phyloP scores from a whole-genome alignment of 2,888 invertebrate species.

The Nephrotoma flavescens region DNA sequence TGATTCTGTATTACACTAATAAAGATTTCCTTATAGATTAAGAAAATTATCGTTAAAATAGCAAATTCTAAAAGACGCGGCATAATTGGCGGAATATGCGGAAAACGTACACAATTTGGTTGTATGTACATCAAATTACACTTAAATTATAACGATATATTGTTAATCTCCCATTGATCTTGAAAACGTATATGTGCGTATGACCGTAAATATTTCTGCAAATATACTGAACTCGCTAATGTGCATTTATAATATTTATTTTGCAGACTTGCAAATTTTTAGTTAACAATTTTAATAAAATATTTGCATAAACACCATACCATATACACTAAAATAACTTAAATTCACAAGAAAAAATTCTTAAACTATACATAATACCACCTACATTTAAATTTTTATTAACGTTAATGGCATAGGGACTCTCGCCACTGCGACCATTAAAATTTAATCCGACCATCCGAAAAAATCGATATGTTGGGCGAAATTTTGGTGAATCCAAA shows the following conservation, averaged over 20 bases:
- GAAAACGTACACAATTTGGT: background rate
- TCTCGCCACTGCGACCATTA: slow-evolving; percentile 23
- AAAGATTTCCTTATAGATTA: too few relatives aligned
- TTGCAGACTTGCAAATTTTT: background rate
- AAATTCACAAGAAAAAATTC: background rate
- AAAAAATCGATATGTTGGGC: slow-evolving; percentile 17
- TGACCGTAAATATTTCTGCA: background rate
- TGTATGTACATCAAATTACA: background rate
- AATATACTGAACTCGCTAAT: background rate
- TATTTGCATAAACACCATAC: background rate
- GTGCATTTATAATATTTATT: background rate
- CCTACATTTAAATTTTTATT: slow-evolving; percentile 21
- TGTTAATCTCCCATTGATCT: background rate
- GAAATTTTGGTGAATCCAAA: background rate
- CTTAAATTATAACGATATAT: background rate
- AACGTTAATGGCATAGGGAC: slow-evolving; percentile 18
- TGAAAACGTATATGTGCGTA: background rate
- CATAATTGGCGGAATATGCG: background rate
- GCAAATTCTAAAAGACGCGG: background rate
- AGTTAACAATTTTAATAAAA: background rate
- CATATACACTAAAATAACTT: background rate
- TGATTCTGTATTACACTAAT: too few relatives aligned
- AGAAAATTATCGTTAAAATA: background rate
- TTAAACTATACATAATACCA: background rate
- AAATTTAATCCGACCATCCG: slow-evolving; percentile 20